Conservation (phyloP, 2,888 invertebrate genomes). For the Drosophila bunnanda region DNA sequence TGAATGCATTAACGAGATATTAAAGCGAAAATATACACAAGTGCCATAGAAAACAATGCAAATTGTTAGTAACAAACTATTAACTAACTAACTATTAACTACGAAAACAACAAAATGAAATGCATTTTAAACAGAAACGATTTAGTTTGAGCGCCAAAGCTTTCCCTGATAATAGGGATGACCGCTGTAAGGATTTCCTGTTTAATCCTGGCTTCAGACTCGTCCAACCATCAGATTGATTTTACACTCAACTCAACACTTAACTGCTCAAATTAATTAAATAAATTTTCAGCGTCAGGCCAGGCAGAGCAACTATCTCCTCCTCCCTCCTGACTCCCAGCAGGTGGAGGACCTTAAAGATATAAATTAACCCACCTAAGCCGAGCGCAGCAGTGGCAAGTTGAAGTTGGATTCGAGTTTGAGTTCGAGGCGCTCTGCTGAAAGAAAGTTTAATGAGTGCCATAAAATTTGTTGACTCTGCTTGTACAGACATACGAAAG, state of each 20-base stretch:
- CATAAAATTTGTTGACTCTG: constrained; percentile 78
- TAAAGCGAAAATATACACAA: neutral
- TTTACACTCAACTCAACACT: constrained; percentile 47
- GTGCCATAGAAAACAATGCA: neutral
- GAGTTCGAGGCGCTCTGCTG: constrained; percentile 63
- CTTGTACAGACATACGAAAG: constrained; percentile 36
- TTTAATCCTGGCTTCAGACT: neutral
- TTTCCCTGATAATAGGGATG: neutral
- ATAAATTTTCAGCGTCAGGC: constrained; percentile 50
- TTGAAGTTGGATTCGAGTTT: constrained; percentile 27
- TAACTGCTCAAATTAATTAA: constrained; percentile 68
- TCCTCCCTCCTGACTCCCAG: neutral
- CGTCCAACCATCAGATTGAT: constrained; percentile 52
- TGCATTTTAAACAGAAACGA: neutral
- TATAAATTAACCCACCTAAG: constrained; percentile 51
- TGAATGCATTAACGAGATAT: neutral
- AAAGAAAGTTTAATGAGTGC: constrained; percentile 79
- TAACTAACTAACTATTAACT: too few species aligned
- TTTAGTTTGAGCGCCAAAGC: too few species aligned
- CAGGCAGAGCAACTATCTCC: constrained; percentile 10
- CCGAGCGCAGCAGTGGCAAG: constrained; percentile 15
- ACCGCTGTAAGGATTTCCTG: neutral
- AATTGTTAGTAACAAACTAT: neutral
- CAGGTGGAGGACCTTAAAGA: constrained; percentile 45
- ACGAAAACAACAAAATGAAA: neutral